phyloP scores from a whole-genome alignment of 2,797 vertebrate species.

The Apodemus agrarius region DNA sequence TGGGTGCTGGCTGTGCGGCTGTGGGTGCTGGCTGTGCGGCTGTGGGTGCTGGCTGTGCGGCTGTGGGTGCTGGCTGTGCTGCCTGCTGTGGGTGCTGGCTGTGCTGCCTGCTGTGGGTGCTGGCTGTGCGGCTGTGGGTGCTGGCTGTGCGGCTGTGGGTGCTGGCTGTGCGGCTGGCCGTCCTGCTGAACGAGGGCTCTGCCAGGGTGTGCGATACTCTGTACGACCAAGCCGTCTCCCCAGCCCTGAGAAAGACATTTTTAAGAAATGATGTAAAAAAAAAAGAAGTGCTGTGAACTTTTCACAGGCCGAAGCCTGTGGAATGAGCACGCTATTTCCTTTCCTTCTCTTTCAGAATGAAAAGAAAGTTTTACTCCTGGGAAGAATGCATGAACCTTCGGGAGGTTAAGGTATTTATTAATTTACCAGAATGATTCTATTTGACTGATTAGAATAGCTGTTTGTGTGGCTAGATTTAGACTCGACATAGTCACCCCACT shows the following conservation, averaged over 20 bases:
- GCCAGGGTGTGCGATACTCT: neutral
- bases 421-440: conserved; percentile 36
- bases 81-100: neutral
- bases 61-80: neutral
- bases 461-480: neutral
- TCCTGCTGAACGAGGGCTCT: neutral
- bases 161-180: neutral
- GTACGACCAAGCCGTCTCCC: neutral
- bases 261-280: neutral
- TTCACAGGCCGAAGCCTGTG: neutral
- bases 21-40: too few relatives aligned
- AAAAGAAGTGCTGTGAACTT: neutral
- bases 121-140: too few relatives aligned
- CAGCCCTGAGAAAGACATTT: neutral
- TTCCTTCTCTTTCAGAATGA: conserved; percentile 91
- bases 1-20: too few relatives aligned
- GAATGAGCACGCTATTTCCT: conserved; percentile 23
- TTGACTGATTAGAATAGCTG: conserved; percentile 49
- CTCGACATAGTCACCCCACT: neutral
- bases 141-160: too few relatives aligned
- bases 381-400: conserved; percentile 99
- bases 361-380: conserved; percentile 99
- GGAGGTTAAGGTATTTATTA: conserved; percentile 94
- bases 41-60: too few relatives aligned
- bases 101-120: neutral